These are phyloP conservation scores for Beris chalybata DNA, from an alignment of 2,888 invertebrate genomes.

Conservation along the genomic window DNA sequence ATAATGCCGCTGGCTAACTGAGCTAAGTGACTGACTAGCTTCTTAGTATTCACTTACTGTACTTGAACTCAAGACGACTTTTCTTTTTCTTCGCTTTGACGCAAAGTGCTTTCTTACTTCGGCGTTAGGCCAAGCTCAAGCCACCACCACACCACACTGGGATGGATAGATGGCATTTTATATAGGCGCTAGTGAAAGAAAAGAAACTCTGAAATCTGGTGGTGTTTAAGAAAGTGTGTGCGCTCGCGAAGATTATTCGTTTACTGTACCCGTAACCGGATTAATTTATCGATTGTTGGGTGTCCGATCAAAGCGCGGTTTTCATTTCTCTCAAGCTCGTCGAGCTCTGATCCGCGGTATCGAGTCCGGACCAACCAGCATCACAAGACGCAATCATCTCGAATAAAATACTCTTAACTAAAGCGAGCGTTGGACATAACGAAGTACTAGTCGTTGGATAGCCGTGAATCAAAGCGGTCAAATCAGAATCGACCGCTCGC, in stretches of 20 bases:
- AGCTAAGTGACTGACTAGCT: too few species aligned
- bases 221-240: slow-evolving; percentile 26
- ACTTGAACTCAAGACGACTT: too few species aligned
- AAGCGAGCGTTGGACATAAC: slow-evolving; percentile 12
- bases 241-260: slow-evolving; percentile 7
- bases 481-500: background rate
- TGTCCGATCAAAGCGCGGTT: too few species aligned
- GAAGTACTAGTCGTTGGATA: slow-evolving; percentile 33
- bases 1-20: too few species aligned
- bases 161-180: too few species aligned
- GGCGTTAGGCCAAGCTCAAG: background rate
- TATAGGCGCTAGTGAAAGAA: slow-evolving; percentile 21
- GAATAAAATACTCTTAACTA: background rate
- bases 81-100: too few species aligned
- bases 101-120: too few species aligned
- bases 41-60: too few species aligned
- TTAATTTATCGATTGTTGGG: slow-evolving; percentile 1
- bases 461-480: slow-evolving; percentile 37
- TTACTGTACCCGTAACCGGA: slow-evolving; percentile 12
- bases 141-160: slow-evolving; percentile 21
- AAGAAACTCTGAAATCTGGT: background rate
- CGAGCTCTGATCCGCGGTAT: too few species aligned
- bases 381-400: background rate
- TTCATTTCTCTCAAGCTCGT: too few species aligned
- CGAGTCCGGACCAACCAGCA: background rate